These are phyloP conservation scores for Megaleporinus macrocephalus DNA, from an alignment of 2,113 vertebrate genomes.

Conservation along the genomic window DNA sequence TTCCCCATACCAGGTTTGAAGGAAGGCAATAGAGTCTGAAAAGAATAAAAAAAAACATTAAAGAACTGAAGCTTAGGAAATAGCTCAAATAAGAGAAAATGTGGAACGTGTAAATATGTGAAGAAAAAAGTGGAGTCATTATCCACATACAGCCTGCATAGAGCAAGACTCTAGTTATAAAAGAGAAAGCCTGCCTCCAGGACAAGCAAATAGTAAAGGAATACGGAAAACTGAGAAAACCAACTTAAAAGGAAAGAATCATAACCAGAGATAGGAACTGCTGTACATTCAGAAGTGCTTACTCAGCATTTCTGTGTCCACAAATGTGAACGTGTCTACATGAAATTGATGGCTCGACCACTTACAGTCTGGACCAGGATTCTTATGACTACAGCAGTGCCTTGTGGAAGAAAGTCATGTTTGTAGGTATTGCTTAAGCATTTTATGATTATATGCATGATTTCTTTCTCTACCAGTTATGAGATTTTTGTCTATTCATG, in stretches of 20 bases:
- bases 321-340: neutral
- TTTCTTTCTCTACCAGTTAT: too few species aligned
- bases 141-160: neutral
- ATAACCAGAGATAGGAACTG: neutral
- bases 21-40: too few species aligned
- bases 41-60: too few species aligned
- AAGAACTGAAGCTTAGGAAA: neutral
- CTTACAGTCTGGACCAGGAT: neutral
- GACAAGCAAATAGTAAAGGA: constrained; percentile 31
- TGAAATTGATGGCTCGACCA: neutral
- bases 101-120: too few species aligned
- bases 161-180: constrained; percentile 20
- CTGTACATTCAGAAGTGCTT: constrained; percentile 23
- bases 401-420: neutral
- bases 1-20: too few species aligned
- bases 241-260: constrained; percentile 34
- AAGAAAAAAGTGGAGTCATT: constrained; percentile 10
- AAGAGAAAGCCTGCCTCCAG: constrained; percentile 24
- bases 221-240: constrained; percentile 15
- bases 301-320: constrained; percentile 29
- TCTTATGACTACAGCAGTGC: neutral
- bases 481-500: too few species aligned
- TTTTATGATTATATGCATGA: too few species aligned
- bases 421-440: too few species aligned
- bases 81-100: constrained; percentile 61